Evolutionary conservation across 2,113 vertebrate species (phyloP).

Genomic region (Triplophysa rosa): DNA sequence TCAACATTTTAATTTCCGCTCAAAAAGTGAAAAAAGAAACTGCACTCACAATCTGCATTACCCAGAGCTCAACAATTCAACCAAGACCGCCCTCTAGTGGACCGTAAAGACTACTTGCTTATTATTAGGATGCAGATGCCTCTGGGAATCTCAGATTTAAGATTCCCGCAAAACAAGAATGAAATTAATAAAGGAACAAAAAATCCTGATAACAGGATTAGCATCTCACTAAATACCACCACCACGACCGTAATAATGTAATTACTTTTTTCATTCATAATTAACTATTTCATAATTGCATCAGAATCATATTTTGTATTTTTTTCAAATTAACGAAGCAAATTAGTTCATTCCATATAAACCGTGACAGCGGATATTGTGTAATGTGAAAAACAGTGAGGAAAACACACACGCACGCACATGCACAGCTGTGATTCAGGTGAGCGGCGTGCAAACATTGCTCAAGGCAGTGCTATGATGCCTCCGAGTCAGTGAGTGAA

Average conservation of each 20-base stretch:
- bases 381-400: background rate
- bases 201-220: conserved; percentile 7
- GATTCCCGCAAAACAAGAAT: background rate
- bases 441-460: conserved; percentile 27
- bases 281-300: background rate
- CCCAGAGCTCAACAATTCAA: background rate
- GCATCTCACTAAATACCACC: background rate
- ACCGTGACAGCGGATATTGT: conserved; percentile 3
- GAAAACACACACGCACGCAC: background rate
- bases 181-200: background rate
- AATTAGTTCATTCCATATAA: background rate
- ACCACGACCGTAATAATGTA: background rate
- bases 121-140: background rate
- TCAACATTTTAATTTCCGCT: background rate
- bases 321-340: background rate
- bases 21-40: no score
- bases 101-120: background rate
- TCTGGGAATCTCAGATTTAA: background rate
- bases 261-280: background rate
- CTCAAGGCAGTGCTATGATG: conserved; percentile 31
- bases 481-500: conserved; percentile 34
- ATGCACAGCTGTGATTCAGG: conserved; percentile 13
- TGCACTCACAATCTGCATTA: background rate
- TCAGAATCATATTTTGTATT: background rate
- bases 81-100: conserved; percentile 42